Evolutionary conservation across 2,113 vertebrate species (phyloP), one percentile per base, ranked within the genome.

Genomic region (Tachysurus fulvidraco): DNA sequence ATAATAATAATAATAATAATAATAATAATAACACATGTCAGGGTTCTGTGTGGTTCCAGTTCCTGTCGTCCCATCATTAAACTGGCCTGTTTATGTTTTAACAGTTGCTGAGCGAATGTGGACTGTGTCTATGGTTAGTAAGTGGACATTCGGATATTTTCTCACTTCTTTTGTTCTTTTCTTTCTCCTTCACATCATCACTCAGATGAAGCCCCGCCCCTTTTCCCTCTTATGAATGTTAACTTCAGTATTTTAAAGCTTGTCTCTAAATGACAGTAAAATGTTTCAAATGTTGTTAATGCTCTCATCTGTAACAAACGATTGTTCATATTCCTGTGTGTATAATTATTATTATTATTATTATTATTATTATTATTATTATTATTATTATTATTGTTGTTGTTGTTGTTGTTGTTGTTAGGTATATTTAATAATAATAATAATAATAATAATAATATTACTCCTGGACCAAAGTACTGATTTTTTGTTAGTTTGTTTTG

Each of bases 61-160:
- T 65, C 4, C 36, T 41, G 36, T 17, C 17, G 7, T 7, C 67
- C 9, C 36, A 2, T 44, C 69, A 55, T 79, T 55, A 79, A 79
- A 79, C 13, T 28, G 19, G 6, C 6, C 14, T 55, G 41, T 86
- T 79, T 60, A 71, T 86, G 55, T 71, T 71, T 86, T 50, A 88
- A 83, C 88, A 91, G 90, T 88, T 91, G 90, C 89, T 92, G 88
- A 92, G 84, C 79, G 73, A 92, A 83, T 86, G 46, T 79, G 28
- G 62, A 85, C 71, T 52, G 64, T 74, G 65, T 86, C 83, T 80
- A 65, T 92, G 83, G 52, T 86, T 88, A 88, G 83, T 87, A 85
- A 85, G 46, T 85, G 78, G 81, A 90, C 83, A 21, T 81, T 81
- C 52, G 41, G 69, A 36, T 86, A 54, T 83, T 50, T 46, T 74